Evolutionary conservation across 2,888 invertebrate genomes (phyloP).

Genomic region (Polydrusus tereticollis): DNA sequence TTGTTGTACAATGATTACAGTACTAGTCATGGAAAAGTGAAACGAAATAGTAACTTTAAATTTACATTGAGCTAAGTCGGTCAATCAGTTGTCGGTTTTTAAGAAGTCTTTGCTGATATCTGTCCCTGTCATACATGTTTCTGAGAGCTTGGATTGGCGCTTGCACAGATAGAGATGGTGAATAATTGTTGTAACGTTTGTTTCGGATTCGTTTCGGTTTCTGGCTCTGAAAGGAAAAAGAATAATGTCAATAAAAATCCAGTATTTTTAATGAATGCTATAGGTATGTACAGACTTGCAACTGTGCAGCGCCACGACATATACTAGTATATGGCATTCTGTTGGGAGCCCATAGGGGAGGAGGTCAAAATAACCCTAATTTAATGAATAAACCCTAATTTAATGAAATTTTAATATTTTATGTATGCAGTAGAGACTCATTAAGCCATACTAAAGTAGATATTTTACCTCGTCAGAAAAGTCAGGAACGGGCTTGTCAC

Average conservation of each 20-base stretch:
- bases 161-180: conserved; percentile 56
- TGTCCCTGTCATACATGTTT: conserved; percentile 53
- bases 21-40: conserved; percentile 7
- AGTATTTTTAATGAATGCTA: background rate
- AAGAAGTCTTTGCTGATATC: conserved; percentile 51
- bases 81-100: conserved; percentile 51
- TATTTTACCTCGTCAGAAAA: no score
- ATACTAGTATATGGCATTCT: background rate
- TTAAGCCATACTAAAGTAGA: no score
- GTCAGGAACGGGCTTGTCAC: no score
- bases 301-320: background rate
- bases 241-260: background rate
- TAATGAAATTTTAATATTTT: no score
- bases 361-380: no score
- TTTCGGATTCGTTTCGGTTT: conserved; percentile 51
- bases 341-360: no score
- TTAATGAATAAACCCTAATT: no score
- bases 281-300: background rate
- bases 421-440: no score
- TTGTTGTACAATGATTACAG: conserved; percentile 5
- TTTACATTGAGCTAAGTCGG: conserved; percentile 37
- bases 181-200: conserved; percentile 53
- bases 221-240: conserved; percentile 49
- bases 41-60: background rate
- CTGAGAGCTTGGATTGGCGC: conserved; percentile 54